A percentile compares a stretch with the other conserved stretches of the same genome.
Conservation (phyloP, 1,140 invertebrate species). For the Trachymyrmex septentrionalis region DNA sequence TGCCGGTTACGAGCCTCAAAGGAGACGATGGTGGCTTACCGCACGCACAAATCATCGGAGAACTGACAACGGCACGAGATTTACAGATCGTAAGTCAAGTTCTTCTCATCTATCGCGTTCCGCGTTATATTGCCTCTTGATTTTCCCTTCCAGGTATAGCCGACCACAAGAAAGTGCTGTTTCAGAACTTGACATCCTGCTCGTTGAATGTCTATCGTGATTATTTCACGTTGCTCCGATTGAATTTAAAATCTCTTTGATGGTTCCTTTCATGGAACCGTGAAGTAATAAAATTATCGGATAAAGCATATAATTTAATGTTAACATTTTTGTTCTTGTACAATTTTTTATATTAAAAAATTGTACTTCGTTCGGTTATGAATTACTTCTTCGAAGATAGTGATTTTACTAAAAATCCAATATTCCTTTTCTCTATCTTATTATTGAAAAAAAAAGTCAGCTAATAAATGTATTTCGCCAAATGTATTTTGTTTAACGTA, state of each 20-base stretch:
- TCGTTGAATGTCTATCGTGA: not conserved
- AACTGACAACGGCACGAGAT: slow-evolving; percentile 65
- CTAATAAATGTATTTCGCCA: too few species aligned
- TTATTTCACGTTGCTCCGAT: slow-evolving; percentile 7
- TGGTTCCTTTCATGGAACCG: not conserved
- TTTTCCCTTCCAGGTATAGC: slow-evolving; percentile 18
- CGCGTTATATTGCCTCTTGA: slow-evolving; percentile 3
- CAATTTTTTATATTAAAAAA: too few species aligned
- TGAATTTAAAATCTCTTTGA: not conserved
- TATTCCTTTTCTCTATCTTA: too few species aligned
- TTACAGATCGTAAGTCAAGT: slow-evolving; percentile 72
- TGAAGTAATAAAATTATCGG: not conserved
- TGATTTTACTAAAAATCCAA: too few species aligned
- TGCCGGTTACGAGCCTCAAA: slow-evolving; percentile 58
- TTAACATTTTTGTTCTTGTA: not conserved
- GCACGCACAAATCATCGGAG: slow-evolving; percentile 71
- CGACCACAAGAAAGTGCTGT: slow-evolving; percentile 34
- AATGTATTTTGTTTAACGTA: too few species aligned
- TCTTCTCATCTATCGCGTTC: slow-evolving; percentile 29
- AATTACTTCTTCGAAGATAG: not conserved
- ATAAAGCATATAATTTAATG: not conserved
- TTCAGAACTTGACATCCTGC: slow-evolving; percentile 30
- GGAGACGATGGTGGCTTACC: slow-evolving; percentile 71
- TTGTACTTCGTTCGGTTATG: not conserved
- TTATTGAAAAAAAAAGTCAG: too few species aligned